Evolutionary conservation across 2,113 vertebrate genomes (phyloP), one percentile per base, ranked within the genome.

Genomic region (Cygnus buccinator): DNA sequence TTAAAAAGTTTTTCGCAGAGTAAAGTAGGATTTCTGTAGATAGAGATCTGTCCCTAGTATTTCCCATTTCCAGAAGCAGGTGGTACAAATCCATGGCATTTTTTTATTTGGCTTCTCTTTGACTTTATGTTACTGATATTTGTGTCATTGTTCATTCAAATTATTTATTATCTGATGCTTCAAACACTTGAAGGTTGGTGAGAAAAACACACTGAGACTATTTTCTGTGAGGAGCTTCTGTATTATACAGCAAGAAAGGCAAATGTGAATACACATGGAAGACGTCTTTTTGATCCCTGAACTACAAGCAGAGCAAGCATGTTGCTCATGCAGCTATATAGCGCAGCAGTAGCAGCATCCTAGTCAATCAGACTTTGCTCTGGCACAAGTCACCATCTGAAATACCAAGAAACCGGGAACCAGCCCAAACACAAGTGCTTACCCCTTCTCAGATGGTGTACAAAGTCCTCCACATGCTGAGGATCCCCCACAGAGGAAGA

Each of bases 401-500:
- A 73, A 83, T 10, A 55, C 25, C 14, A 82, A 54, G 15, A 43
- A 80, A 14, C 3, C 9, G 26, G 18, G 11, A 89, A 59, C 3
- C 4, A 7, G 25, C 5, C 28, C 52, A 66, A 48, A 74, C 8
- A 12, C 0, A 0, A 77, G 50, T 13, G 5, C 59, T 71, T 62
- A 71, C 37, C n/a, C 66, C 1, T 2, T 39, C 71, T 83, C 55
- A 35, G 54, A 17, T 9, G 18, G 10, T 23, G 15, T 39, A 11
- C 0, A 0, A 76, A 13, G 21, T 62, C 31, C 19, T 87, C 6
- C 3, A 71, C 14, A 11, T 55, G 19, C 43, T 76, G 17, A 79
- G 29, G 35, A 62, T 52, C 5, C 6, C 18, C 3, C 0, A 0
- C 6, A 8, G 19, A 58, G 10, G 7, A 35, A 43, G 5, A 31